Percentiles rank a stretch among this genome's conserved stretches.
These are phyloP conservation scores for Pterocles gutturalis DNA, from an alignment of 2,113 vertebrate genomes.

Conservation along the genomic window DNA sequence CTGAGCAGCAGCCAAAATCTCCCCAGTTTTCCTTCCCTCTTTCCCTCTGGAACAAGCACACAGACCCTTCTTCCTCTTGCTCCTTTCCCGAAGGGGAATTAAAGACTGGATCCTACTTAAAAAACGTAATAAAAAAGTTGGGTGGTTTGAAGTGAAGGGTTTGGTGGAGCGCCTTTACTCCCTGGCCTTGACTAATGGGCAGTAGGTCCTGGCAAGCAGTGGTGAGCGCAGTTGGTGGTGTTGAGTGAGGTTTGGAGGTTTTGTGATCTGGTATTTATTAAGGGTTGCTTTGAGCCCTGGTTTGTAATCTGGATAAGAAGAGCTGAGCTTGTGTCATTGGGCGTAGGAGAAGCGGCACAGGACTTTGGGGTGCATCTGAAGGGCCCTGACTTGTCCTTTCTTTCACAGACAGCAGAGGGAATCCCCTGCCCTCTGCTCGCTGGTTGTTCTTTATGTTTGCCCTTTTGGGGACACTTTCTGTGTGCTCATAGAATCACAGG, in stretches of 20 bases:
- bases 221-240: not conserved
- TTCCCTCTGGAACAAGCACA: not conserved
- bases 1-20: not conserved
- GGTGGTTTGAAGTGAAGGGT: not conserved
- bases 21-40: not conserved
- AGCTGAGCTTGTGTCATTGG: not conserved
- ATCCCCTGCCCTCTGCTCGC: rapidly evolving
- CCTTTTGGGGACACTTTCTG: rapidly evolving
- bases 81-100: not conserved
- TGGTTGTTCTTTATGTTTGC: not conserved
- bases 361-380: not conserved
- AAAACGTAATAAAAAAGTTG: not conserved
- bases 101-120: not conserved
- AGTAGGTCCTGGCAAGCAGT: not conserved
- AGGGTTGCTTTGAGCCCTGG: not conserved
- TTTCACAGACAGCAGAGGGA: not conserved
- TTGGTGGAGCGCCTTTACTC: not conserved
- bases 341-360: not conserved
- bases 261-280: constrained; percentile 3
- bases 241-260: constrained; percentile 18
- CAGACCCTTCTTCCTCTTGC: not conserved
- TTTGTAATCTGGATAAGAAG: rapidly evolving
- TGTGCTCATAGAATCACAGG: not conserved
- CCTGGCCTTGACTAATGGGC: not conserved
- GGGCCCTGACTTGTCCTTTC: not conserved